Conservation (phyloP, 2,888 invertebrate species). For the Entomobrya multifasciata region DNA sequence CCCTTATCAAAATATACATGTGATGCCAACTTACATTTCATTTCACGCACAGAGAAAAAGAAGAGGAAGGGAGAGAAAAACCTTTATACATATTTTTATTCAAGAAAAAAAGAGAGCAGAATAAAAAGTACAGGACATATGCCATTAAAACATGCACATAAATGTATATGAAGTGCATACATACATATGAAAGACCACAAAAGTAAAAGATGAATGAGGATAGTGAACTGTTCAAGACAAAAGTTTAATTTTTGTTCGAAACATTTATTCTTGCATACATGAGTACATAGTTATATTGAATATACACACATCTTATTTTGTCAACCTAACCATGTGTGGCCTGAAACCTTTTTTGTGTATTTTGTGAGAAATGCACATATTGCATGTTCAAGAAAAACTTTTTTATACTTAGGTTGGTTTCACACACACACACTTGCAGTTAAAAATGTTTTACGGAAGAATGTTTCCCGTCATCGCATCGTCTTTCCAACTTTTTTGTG, state of each 20-base stretch:
- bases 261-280: not conserved
- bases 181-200: not conserved
- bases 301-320: not conserved
- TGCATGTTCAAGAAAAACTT: conserved; percentile 11
- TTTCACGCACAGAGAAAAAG: conserved; percentile 13
- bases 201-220: not conserved
- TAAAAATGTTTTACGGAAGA: conserved; percentile 26
- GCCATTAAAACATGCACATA: conserved; percentile 17
- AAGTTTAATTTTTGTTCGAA: conserved; percentile 1
- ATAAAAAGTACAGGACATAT: conserved; percentile 5
- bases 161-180: conserved; percentile 3
- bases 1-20: conserved; percentile 18
- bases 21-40: conserved; percentile 5
- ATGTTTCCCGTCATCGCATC: not conserved
- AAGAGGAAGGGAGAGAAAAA: not conserved
- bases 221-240: not conserved
- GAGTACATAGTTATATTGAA: not conserved
- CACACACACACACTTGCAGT: conserved; percentile 28
- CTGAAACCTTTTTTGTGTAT: not conserved
- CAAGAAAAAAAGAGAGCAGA: too few relatives aligned
- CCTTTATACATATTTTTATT: too few relatives aligned
- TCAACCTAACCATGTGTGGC: not conserved
- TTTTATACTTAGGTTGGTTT: too few relatives aligned
- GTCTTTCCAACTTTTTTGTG: conserved; percentile 45
- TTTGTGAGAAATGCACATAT: conserved; percentile 25